Evolutionary conservation across 2,113 vertebrate species (phyloP).

Genomic region (Saguinus midas): DNA sequence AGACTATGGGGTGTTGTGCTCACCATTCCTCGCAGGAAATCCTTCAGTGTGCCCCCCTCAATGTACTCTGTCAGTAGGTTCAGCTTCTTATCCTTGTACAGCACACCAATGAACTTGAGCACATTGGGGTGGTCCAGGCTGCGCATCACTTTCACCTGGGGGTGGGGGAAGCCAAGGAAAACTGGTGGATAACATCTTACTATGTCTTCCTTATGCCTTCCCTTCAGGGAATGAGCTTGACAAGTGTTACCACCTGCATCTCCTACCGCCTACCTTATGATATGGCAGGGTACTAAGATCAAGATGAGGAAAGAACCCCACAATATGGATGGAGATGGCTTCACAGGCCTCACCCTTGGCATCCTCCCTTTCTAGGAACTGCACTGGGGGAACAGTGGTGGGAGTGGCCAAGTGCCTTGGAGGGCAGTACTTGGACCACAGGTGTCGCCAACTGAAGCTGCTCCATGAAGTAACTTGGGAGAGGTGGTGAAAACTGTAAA

Average conservation of each 20-base stretch:
- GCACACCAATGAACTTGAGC: slow-evolving; percentile 95
- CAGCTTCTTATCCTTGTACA: slow-evolving; percentile 97
- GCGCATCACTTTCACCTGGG: slow-evolving; percentile 98
- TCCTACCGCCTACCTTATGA: not conserved
- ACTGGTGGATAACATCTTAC: not conserved
- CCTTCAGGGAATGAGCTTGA: not conserved
- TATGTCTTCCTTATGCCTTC: not conserved
- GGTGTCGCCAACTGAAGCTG: not conserved
- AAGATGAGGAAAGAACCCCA: not conserved
- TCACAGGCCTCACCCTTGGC: not conserved
- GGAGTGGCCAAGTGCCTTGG: not conserved
- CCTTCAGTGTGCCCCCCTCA: slow-evolving; percentile 96
- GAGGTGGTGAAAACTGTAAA: not conserved
- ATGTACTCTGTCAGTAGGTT: slow-evolving; percentile 98
- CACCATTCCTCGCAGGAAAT: slow-evolving; percentile 93
- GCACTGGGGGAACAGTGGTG: not conserved
- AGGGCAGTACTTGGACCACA: not conserved
- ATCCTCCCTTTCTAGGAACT: not conserved
- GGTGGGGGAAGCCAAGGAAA: not conserved
- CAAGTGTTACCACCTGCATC: not conserved
- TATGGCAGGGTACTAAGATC: not conserved
- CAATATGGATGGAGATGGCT: not conserved
- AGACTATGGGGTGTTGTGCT: slow-evolving; percentile 53
- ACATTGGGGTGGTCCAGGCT: slow-evolving; percentile 95
- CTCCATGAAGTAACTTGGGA: not conserved